Conservation (phyloP, 2,797 vertebrate species). For the Borostomias antarcticus region DNA sequence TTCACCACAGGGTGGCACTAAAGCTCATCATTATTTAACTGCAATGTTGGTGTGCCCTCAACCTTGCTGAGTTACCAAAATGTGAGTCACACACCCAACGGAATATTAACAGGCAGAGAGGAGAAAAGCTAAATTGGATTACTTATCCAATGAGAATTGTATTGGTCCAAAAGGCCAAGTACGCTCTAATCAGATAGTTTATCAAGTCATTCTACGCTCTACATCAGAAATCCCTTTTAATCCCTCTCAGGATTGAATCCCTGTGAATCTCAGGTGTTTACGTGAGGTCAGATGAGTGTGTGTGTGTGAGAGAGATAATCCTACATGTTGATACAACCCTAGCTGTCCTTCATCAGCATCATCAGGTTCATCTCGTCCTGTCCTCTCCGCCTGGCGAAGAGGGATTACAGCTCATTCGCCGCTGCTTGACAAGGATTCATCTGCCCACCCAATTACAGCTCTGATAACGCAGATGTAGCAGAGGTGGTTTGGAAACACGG, state of each 20-base stretch:
- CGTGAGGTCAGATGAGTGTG: conserved; percentile 21
- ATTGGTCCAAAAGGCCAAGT: conserved; percentile 40
- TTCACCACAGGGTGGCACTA: conserved; percentile 43
- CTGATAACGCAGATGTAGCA: no score
- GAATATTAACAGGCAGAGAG: conserved; percentile 2
- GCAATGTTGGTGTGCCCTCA: conserved; percentile 11
- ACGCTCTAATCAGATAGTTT: conserved; percentile 36
- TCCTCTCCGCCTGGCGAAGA: conserved; percentile 16
- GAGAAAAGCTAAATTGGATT: conserved; percentile 29
- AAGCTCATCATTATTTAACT: conserved; percentile 16
- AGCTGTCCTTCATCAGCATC: conserved; percentile 47
- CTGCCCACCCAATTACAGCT: conserved; percentile 23
- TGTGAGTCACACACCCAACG: conserved; percentile 1
- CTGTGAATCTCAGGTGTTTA: conserved; percentile 38
- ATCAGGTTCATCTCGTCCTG: conserved; percentile 48
- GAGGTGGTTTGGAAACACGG: no score
- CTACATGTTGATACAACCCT: conserved; percentile 29
- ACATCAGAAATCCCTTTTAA: conserved; percentile 35
- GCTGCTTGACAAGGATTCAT: conserved; percentile 35
- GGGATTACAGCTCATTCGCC: conserved; percentile 47
- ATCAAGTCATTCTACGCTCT: conserved; percentile 33
- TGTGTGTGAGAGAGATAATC: conserved; percentile 19
- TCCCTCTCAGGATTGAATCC: conserved; percentile 32
- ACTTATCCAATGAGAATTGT: conserved; percentile 34
- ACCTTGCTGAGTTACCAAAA: conserved; percentile 34